Evolutionary conservation across 2,113 vertebrate species (phyloP), one percentile per base, ranked within the genome.

Genomic region (Proterorhinus semilunaris): DNA sequence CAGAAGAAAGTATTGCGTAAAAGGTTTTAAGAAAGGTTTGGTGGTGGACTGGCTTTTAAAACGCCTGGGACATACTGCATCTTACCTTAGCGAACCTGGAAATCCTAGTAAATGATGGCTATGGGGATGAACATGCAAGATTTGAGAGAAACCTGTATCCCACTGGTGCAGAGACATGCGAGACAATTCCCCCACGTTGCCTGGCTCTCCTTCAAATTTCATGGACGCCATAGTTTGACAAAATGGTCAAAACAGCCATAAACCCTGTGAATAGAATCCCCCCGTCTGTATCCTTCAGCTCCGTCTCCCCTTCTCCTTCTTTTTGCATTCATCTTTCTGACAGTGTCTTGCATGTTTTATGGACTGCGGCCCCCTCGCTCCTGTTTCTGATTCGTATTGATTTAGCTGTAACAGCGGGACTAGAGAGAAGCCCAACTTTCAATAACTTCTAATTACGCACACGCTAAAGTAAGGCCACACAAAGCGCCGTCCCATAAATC

Each of bases 301-400:
- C 55, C 44, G 5, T 62, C 13, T 69, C n/a, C 62, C 8, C 68
- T 55, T n/a, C 17, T 74, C 53, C 49, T 59, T 61, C 6, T 44
- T 7, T 66, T 63, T 64, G 46, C 70, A n/a, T 51, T 17, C 21
- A 21, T 74, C 61, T 62, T 51, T 52, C 10, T 47, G 8, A 66
- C 58, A 61, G 36, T 57, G 58, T 45, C 71, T 77, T 73, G 68
- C 75, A 78, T 80, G 71, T 82, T 76, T 83, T 68, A 81, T 77
- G 65, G 5, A 9, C 42, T 43, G 27, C 27, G 27, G 27, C 65
- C 81, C 66, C 45, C 71, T 83, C 47, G 68, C 63, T 69, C 55
- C 45, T 74, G 71, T 72, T 82, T 84, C 78, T 78, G 80, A 90
- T 87, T 78, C 82, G 80, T 86, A 90, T 89, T 83, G 89, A 90